A percentile compares a stretch with the other conserved stretches of the same genome.
Conservation (phyloP, 2,888 invertebrate genomes). For the Orthonychiurus folsomi region DNA sequence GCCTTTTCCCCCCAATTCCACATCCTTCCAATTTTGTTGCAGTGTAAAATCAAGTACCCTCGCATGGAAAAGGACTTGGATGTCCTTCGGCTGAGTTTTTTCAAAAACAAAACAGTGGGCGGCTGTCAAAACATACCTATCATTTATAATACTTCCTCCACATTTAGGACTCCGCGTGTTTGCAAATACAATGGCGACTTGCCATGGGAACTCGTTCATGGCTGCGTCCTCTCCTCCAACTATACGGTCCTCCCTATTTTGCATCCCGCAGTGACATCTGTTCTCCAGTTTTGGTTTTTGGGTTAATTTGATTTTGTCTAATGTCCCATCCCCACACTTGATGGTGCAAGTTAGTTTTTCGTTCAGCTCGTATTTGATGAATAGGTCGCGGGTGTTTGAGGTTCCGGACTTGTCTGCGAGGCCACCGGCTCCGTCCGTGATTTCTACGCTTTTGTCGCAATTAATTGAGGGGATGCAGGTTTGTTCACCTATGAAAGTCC, state of each 20-base stretch:
- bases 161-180: constrained; percentile 23
- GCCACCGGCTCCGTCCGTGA: constrained; percentile 14
- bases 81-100: constrained; percentile 10
- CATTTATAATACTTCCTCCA: constrained; percentile 17
- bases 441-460: constrained; percentile 7
- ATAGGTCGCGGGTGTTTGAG: background rate
- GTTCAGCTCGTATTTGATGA: background rate
- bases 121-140: constrained; percentile 17
- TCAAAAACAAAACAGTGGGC: constrained; percentile 26
- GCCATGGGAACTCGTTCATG: constrained; percentile 30
- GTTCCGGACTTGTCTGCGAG: background rate
- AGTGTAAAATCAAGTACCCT: constrained; percentile 18
- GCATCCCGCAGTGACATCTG: constrained; percentile 22
- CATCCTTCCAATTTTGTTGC: constrained; percentile 7
- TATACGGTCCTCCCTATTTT: constrained; percentile 28
- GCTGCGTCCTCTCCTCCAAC: constrained; percentile 31
- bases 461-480: constrained; percentile 12
- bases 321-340: constrained; percentile 8
- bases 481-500: constrained; percentile 3
- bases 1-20: constrained; percentile 22
- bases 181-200: constrained; percentile 23
- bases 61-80: constrained; percentile 20
- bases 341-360: background rate
- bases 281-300: background rate
- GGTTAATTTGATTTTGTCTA: background rate